A percentile compares a stretch with the other conserved stretches of the same genome.
phyloP scores from a whole-genome alignment of 2,888 invertebrate species.

The Pomacea canaliculata region DNA sequence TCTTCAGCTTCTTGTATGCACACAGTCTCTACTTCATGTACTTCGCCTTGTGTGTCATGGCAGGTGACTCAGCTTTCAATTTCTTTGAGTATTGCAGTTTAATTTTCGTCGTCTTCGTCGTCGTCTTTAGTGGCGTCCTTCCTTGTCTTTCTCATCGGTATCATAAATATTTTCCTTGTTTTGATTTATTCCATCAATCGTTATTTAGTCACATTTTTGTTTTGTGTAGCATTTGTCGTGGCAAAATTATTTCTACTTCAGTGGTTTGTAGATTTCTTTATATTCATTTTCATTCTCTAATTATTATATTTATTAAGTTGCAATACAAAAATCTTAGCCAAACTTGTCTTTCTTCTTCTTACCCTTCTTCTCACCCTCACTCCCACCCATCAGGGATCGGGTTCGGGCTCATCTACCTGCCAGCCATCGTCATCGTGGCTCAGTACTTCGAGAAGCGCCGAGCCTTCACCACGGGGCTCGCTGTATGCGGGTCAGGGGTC shows the following conservation, averaged over 20 bases:
- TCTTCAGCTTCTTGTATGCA: constrained; percentile 82
- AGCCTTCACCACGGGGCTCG: constrained; percentile 95
- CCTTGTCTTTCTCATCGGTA: constrained; percentile 2
- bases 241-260: too few species aligned
- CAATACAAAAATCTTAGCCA: too few species aligned
- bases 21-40: constrained; percentile 86
- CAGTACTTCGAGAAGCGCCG: constrained; percentile 96
- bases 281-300: too few species aligned
- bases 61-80: constrained; percentile 72
- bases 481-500: constrained; percentile 95
- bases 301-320: too few species aligned
- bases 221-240: too few species aligned
- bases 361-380: background rate
- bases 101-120: background rate
- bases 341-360: background rate
- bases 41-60: constrained; percentile 93
- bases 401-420: constrained; percentile 96
- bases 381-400: constrained; percentile 80
- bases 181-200: constrained; percentile 97
- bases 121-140: too few species aligned
- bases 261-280: too few species aligned
- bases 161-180: constrained; percentile 82
- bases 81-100: background rate
- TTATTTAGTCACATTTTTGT: constrained; percentile 65
- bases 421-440: constrained; percentile 97